Conservation (phyloP, 2,113 vertebrate genomes). For the Dicerorhinus sumatrensis region DNA sequence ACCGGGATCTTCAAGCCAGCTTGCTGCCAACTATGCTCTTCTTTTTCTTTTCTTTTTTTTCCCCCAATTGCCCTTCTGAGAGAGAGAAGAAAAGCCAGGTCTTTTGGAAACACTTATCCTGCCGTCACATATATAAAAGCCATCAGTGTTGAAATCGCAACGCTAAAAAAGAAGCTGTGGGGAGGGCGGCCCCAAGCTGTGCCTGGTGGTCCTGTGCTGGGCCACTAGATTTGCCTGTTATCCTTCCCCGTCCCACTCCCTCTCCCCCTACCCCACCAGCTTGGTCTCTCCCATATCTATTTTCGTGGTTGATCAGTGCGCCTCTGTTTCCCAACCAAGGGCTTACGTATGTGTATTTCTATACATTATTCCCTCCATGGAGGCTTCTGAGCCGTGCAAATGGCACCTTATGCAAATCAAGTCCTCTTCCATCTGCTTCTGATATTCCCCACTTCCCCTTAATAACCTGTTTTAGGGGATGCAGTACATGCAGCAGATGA, state of each 20-base stretch:
- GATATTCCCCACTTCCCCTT: constrained; percentile 61
- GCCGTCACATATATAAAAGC: not conserved
- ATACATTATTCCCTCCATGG: not conserved
- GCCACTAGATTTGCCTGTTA: not conserved
- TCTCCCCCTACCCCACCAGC: not conserved
- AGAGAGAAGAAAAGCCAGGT: not conserved
- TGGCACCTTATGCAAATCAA: constrained; percentile 72
- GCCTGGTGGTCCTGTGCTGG: not conserved
- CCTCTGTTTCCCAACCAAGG: constrained; percentile 38
- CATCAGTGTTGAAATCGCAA: not conserved
- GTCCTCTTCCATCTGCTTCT: constrained; percentile 71
- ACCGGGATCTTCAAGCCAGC: not conserved
- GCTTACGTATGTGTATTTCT: constrained; percentile 53
- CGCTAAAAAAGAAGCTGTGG: not conserved
- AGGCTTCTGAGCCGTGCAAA: constrained; percentile 72
- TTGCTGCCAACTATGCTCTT: not conserved
- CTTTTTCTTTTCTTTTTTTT: not conserved
- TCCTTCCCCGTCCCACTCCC: not conserved
- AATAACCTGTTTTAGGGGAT: constrained; percentile 66
- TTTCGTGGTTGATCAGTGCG: not conserved
- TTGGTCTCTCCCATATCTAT: not conserved
- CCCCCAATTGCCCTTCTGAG: constrained; percentile 6
- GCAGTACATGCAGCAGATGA: constrained; percentile 52
- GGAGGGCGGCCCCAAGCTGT: not conserved
- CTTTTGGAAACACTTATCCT: not conserved